Percentiles rank a stretch among this genome's conserved stretches.
phyloP scores from a whole-genome alignment of 2,797 vertebrate species.

The Podarcis lilfordi region DNA sequence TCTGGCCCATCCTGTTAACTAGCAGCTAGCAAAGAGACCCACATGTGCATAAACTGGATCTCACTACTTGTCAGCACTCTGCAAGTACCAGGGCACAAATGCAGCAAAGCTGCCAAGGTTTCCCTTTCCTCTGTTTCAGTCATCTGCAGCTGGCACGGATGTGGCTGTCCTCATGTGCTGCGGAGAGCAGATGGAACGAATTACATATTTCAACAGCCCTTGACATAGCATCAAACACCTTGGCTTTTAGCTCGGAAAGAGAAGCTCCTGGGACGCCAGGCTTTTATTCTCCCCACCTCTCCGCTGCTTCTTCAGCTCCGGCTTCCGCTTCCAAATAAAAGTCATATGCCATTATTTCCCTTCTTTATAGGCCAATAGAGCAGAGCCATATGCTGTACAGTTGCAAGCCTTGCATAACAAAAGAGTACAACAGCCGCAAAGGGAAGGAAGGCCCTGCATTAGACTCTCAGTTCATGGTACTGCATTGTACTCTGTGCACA shows the following conservation, averaged over 20 bases:
- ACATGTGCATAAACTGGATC: slow-evolving; percentile 46
- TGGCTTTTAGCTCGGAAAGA: slow-evolving; percentile 67
- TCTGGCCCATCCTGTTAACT: slow-evolving; percentile 41
- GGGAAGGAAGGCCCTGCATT: neutral
- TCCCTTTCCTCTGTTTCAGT: slow-evolving; percentile 51
- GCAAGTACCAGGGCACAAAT: slow-evolving; percentile 40
- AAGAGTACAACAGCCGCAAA: neutral
- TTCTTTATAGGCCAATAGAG: slow-evolving; percentile 57
- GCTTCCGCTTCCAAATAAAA: slow-evolving; percentile 49
- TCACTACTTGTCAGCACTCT: slow-evolving; percentile 53
- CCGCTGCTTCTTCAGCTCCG: neutral
- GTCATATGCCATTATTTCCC: slow-evolving; percentile 54
- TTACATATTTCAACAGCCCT: slow-evolving; percentile 76
- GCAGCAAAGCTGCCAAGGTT: slow-evolving; percentile 56
- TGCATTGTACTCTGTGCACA: neutral
- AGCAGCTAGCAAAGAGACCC: slow-evolving; percentile 7
- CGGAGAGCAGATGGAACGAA: slow-evolving; percentile 72
- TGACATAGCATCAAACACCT: slow-evolving; percentile 75
- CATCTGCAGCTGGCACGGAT: slow-evolving; percentile 59
- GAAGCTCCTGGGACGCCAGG: slow-evolving; percentile 50
- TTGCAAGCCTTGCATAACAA: slow-evolving; percentile 47
- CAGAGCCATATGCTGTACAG: slow-evolving; percentile 47
- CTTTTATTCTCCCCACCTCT: neutral
- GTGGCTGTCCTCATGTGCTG: neutral
- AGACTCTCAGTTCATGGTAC: neutral